A percentile compares a stretch with the other conserved stretches of the same genome.
These are phyloP conservation scores for Heterocephalus glaber DNA, from an alignment of 2,113 vertebrate genomes.

Conservation along the genomic window DNA sequence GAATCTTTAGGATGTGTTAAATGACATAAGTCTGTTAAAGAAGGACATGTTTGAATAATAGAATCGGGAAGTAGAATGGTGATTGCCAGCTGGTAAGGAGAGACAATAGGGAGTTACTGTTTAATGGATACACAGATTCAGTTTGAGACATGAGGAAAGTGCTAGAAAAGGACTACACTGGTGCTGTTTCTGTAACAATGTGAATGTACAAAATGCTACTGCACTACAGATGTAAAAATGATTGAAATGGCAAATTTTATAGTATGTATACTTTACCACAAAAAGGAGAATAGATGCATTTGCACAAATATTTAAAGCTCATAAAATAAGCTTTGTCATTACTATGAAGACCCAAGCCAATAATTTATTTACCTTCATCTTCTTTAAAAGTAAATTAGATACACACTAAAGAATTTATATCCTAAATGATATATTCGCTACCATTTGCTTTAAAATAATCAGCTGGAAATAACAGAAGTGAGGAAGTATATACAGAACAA, in stretches of 20 bases:
- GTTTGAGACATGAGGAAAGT: neutral
- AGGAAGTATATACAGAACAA: neutral
- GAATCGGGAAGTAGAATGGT: neutral
- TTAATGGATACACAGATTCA: neutral
- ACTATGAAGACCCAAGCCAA: neutral
- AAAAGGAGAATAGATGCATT: neutral
- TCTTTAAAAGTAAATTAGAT: neutral
- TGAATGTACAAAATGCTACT: neutral
- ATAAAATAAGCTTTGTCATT: neutral
- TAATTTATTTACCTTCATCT: constrained; percentile 4
- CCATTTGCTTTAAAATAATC: constrained; percentile 40
- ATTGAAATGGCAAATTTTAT: neutral
- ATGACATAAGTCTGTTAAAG: neutral
- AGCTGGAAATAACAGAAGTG: neutral
- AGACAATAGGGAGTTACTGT: neutral
- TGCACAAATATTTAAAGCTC: constrained; percentile 15
- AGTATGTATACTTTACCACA: neutral
- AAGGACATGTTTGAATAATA: neutral
- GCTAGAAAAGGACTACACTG: neutral
- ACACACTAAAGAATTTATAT: neutral
- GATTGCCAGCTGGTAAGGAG: too few relatives aligned
- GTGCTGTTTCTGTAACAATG: neutral
- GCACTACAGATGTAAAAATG: neutral
- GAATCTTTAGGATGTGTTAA: neutral
- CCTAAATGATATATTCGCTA: neutral